Conservation (phyloP, 2,797 vertebrate genomes). For the Cirrhinus molitorella region DNA sequence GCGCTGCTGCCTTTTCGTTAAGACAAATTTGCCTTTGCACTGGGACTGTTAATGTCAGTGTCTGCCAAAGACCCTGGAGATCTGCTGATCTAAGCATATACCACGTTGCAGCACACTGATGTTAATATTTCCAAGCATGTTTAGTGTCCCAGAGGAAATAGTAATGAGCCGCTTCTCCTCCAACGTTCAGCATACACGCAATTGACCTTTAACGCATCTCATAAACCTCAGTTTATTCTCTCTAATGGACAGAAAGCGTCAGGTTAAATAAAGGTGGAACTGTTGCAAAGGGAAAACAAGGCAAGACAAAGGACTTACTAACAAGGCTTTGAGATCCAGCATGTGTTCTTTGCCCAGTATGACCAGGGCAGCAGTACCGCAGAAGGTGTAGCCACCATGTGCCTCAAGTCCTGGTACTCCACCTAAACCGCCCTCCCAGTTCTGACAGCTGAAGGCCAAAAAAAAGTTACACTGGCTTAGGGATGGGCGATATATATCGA, state of each 20-base stretch:
- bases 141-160: constrained; percentile 12
- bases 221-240: constrained; percentile 28
- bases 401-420: constrained; percentile 95
- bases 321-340: constrained; percentile 90
- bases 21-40: background rate
- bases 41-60: background rate
- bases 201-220: constrained; percentile 12
- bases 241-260: constrained; percentile 14
- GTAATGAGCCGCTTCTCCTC: constrained; percentile 26
- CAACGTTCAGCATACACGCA: background rate
- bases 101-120: background rate
- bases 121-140: constrained; percentile 18
- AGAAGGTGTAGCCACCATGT: constrained; percentile 96
- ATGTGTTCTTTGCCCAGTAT: constrained; percentile 91
- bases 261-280: background rate
- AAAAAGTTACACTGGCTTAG: too few species aligned
- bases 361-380: constrained; percentile 90
- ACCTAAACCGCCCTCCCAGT: constrained; percentile 96
- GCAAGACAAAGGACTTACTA: constrained; percentile 79
- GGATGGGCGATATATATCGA: too few species aligned
- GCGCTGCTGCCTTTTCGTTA: background rate
- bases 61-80: constrained; percentile 15
- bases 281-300: background rate
- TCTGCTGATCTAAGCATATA: constrained; percentile 4
- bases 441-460: constrained; percentile 87